phyloP scores from a whole-genome alignment of 2,113 vertebrate species.

The Talpa occidentalis region DNA sequence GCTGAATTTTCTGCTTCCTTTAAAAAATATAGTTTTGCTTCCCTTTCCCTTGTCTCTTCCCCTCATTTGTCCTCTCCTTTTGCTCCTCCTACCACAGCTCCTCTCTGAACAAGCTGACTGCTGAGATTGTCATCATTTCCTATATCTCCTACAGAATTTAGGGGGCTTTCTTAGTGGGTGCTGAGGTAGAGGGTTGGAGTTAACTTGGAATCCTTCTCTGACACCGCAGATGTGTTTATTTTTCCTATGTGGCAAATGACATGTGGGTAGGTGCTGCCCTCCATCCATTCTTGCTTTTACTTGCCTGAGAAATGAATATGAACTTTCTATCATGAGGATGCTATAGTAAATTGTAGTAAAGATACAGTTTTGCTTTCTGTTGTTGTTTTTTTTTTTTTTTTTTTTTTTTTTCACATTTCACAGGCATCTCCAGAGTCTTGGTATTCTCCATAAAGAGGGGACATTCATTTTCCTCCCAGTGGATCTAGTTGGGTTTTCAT shows the following conservation, averaged over 20 bases:
- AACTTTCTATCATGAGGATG: not conserved
- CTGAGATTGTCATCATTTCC: not conserved
- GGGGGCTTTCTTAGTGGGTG: not conserved
- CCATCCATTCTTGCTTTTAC: not conserved
- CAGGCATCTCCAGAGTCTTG: not conserved
- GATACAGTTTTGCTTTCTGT: no score
- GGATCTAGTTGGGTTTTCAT: not conserved
- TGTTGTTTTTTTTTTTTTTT: no score
- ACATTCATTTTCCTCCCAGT: not conserved
- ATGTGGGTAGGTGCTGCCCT: not conserved
- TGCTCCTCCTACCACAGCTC: not conserved
- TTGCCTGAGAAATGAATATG: not conserved
- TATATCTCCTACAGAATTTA: not conserved
- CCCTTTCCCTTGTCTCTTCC: not conserved
- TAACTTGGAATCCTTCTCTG: not conserved
- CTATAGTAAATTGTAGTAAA: not conserved
- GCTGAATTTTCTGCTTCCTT: not conserved
- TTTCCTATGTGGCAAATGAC: not conserved
- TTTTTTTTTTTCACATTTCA: not conserved
- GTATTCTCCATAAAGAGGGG: rapidly evolving
- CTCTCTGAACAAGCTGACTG: not conserved
- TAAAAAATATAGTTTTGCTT: not conserved
- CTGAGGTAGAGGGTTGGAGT: rapidly evolving
- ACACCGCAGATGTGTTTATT: not conserved
- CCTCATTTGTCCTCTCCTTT: not conserved